These are phyloP conservation scores for Tenthredo mesomela DNA, from an alignment of 2,888 invertebrate species.

Conservation along the genomic window DNA sequence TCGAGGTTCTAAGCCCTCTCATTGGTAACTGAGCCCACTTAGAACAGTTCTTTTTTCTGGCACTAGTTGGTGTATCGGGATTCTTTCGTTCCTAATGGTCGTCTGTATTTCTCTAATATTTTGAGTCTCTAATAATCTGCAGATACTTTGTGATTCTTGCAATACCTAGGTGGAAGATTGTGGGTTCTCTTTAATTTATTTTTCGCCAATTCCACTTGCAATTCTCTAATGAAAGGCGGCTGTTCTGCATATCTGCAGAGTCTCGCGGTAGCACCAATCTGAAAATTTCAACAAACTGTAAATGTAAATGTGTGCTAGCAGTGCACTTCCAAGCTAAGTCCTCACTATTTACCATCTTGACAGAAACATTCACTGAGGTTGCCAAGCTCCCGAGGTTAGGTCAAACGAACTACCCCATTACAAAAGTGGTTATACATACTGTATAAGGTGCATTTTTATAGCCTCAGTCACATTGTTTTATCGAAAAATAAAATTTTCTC, in stretches of 20 bases:
- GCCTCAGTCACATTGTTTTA: background rate
- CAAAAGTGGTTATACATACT: background rate
- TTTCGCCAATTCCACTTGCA: background rate
- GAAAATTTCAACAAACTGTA: conserved; percentile 22
- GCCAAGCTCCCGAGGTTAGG: background rate
- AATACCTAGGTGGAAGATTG: background rate
- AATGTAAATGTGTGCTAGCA: conserved; percentile 30
- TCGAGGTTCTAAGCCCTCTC: too few species aligned
- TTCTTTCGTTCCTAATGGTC: too few species aligned
- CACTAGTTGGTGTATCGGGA: too few species aligned
- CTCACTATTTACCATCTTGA: conserved; percentile 37
- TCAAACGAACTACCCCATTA: background rate
- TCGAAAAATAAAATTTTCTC: background rate
- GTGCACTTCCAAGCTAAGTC: conserved; percentile 10
- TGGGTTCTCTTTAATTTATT: background rate
- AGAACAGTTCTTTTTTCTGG: too few species aligned
- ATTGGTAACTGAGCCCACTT: too few species aligned
- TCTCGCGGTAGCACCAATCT: background rate
- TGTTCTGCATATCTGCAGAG: background rate
- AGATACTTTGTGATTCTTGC: background rate
- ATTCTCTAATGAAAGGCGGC: background rate
- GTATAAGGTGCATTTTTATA: background rate
- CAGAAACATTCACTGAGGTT: conserved; percentile 29
- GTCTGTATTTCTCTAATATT: background rate
- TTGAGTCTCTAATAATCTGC: background rate